Conservation (phyloP, 2,113 vertebrate species). For the Solea senegalensis region DNA sequence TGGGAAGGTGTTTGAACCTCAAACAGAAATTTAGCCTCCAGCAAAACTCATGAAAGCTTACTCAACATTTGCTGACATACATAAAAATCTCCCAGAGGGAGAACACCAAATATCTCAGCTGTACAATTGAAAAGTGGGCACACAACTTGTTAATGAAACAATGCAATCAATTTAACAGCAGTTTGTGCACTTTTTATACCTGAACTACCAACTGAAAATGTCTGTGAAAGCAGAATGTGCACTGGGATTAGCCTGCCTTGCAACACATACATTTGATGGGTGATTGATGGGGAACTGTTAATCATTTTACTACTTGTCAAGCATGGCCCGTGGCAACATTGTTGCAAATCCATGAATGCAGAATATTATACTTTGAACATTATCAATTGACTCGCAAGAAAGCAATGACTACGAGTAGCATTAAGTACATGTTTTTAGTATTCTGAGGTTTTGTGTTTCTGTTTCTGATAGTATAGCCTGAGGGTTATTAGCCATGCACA, state of each 20-base stretch:
- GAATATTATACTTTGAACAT: neutral
- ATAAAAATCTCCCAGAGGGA: neutral
- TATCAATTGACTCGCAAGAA: too few species aligned
- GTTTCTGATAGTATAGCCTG: too few species aligned
- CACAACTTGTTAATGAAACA: neutral
- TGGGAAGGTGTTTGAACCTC: slow-evolving; percentile 28
- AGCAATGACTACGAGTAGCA: neutral
- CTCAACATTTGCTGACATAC: slow-evolving; percentile 22
- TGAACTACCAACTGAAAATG: slow-evolving; percentile 6
- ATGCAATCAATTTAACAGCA: neutral
- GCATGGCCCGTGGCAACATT: slow-evolving; percentile 8
- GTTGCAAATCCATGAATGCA: neutral
- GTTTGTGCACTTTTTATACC: neutral
- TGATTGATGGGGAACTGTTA: slow-evolving; percentile 8
- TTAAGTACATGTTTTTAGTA: neutral
- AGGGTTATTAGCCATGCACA: too few species aligned
- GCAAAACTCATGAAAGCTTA: slow-evolving; percentile 18
- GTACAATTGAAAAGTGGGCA: neutral
- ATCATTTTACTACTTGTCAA: slow-evolving; percentile 34
- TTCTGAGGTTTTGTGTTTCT: too few species aligned
- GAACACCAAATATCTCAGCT: neutral
- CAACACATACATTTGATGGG: slow-evolving; percentile 9
- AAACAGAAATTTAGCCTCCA: slow-evolving; percentile 18
- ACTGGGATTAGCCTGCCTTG: slow-evolving; percentile 4
- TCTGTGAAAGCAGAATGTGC: slow-evolving; percentile 1